Base-by-base conservation (phyloP, 2,888 invertebrate species). In the Meghimatium bilineatum region DNA sequence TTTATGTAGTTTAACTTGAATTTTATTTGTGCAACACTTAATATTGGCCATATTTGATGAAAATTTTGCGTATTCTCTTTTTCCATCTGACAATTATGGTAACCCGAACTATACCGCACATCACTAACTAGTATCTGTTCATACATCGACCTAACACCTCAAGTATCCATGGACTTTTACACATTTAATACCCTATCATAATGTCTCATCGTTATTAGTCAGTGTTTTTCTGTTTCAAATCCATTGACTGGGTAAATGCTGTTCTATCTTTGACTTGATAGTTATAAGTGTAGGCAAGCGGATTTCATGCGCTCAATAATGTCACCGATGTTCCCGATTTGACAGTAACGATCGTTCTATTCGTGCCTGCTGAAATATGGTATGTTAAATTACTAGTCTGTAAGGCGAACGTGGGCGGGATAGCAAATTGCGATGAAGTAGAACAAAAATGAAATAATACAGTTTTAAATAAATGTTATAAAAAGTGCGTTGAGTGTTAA, bases 291-390 rank as follows among this genome's bases (percentile, higher is more conserved):
- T 36, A 38, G 38, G 71, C 71, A 1, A 26, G 71, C 36, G 52
- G 74, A 74, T 29, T 52, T 52, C 32, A 23, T 2, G 5, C 32
- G 29, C n/a, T 74, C 74, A 32, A 74, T 74, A 52, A 20, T 23
- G 74, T 29, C 52, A 52, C 17, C 52, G 74, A 52, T 74, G 32
- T 74, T 74, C 52, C 23, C 71, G 38, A 52, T 32, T 74, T 52
- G 34, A 49, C 52, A 32, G 8, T 74, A 52, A 52, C 74, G 74
- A 74, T 74, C 74, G 10, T 52, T 32, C 74, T 52, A 52, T 74
- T 74, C 74, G 23, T 10, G 52, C 1, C 2, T 52, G 20, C 52
- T 32, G 23, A 52, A 74, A 20, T 32, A 44, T 0, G 1, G 44
- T 72, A n/a, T 0, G n/a, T 23, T 72, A 14, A 56, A 44, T 44